Evolutionary conservation across 2,797 vertebrate species (phyloP), one percentile per base, ranked within the genome.

Genomic region (Sebastolobus altivelis): DNA sequence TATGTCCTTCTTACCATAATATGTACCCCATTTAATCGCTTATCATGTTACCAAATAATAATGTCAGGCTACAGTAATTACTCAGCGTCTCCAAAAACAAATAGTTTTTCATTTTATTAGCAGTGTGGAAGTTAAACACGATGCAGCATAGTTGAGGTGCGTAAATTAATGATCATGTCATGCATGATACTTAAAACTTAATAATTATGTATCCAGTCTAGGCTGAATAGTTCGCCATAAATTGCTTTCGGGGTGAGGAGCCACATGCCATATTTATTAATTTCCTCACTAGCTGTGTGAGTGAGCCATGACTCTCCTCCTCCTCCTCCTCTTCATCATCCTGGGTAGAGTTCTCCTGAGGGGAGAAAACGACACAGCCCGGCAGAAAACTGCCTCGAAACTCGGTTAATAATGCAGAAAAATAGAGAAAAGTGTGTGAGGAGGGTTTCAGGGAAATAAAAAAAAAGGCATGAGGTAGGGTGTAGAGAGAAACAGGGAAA

Each of bases 241-340:
- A 55, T 38, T 76, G 20, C 14, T 8, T 59, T 65, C 1, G 13
- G 13, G n/a, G 2, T 67, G 56, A 60, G 59, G 10, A 67, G 9
- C 43, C 16, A 35, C 8, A 38, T 46, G 35, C 1, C 14, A 77
- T 38, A 52, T 54, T 52, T 70, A 46, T 46, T 68, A 2, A 77
- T 75, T 77, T 70, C 59, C 54, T 83, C 58, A 77, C 8, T 66
- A 62, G 60, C 52, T 54, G 37, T 63, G 37, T 8, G 68, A 80
- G 79, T 49, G 43, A 80, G 62, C 52, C 55, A 16, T 38, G 27
- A 27, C 66, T 58, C 8, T 43, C 18, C 33, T 58, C 12, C 16
- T 31, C 31, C 31, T 49, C 18, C 9, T 38, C 13, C 37, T 67
- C 31, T 31, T 55, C 12, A 14, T 75, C 40, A 18, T 63, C 16